Conservation (phyloP, 2,113 vertebrate genomes). For the Phyllostomus discolor region DNA sequence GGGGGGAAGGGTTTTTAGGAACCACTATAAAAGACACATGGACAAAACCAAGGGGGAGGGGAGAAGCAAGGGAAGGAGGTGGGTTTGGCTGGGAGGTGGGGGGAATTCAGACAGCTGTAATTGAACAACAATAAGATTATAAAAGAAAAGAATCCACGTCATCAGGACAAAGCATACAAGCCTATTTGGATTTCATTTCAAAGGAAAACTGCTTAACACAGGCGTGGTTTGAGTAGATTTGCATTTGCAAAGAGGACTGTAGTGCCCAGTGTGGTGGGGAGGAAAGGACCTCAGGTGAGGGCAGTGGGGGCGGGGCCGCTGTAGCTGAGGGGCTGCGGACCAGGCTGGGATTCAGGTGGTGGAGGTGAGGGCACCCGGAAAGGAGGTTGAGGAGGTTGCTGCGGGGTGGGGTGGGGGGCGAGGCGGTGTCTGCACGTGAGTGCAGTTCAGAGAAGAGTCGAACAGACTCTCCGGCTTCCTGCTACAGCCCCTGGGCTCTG, state of each 20-base stretch:
- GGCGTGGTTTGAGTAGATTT: not conserved
- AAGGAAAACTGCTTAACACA: not conserved
- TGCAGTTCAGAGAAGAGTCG: not conserved
- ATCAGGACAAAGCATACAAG: not conserved
- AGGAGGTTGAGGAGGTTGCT: accelerated
- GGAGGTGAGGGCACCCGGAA: not conserved
- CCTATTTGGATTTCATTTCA: not conserved
- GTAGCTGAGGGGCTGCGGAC: not conserved
- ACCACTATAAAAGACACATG: too few species aligned
- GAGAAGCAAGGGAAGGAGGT: too few species aligned
- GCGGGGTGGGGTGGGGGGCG: not conserved
- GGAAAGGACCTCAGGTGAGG: not conserved
- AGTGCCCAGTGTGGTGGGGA: not conserved
- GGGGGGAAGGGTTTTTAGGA: too few species aligned
- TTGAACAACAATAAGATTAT: too few species aligned
- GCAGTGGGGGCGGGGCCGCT: not conserved
- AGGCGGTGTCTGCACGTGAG: accelerated
- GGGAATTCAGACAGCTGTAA: too few species aligned
- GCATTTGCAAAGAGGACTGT: not conserved
- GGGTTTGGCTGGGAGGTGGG: too few species aligned
- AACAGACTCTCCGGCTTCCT: not conserved
- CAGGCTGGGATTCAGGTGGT: not conserved
- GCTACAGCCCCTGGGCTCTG: not conserved
- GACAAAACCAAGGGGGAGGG: too few species aligned
- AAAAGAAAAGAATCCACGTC: not conserved